Conservation (phyloP, 23 tunicate species). For the Oikopleura albicans region DNA sequence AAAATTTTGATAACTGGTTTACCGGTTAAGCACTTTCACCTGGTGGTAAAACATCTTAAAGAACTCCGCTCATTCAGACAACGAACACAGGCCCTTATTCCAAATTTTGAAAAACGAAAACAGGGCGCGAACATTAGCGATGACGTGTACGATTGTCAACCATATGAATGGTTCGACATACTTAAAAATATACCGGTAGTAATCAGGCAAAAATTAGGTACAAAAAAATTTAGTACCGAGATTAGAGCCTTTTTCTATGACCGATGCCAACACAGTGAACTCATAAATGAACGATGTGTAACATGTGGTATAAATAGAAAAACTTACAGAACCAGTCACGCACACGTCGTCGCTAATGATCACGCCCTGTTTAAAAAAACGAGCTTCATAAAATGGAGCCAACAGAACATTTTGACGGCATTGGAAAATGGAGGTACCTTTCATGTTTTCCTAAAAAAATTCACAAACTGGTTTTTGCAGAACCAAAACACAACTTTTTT, state of each 20-base stretch:
- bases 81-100: background rate
- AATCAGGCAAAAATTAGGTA: background rate
- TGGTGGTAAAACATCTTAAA: background rate
- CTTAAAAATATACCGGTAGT: background rate
- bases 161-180: background rate
- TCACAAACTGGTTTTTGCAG: too few species aligned
- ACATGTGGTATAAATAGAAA: too few species aligned
- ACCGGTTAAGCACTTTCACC: background rate
- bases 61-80: background rate
- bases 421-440: too few species aligned
- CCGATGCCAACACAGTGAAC: background rate
- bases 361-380: too few species aligned
- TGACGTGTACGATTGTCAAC: background rate
- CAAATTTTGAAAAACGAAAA: background rate
- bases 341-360: too few species aligned
- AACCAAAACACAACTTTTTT: too few species aligned
- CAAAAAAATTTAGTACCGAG: background rate
- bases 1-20: background rate
- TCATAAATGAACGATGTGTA: too few species aligned
- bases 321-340: too few species aligned
- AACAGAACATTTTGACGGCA: too few species aligned
- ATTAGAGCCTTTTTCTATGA: background rate
- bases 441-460: too few species aligned
- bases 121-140: background rate
- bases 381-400: too few species aligned